phyloP scores from a whole-genome alignment of 2,888 invertebrate species.

The Protonemura montana region DNA sequence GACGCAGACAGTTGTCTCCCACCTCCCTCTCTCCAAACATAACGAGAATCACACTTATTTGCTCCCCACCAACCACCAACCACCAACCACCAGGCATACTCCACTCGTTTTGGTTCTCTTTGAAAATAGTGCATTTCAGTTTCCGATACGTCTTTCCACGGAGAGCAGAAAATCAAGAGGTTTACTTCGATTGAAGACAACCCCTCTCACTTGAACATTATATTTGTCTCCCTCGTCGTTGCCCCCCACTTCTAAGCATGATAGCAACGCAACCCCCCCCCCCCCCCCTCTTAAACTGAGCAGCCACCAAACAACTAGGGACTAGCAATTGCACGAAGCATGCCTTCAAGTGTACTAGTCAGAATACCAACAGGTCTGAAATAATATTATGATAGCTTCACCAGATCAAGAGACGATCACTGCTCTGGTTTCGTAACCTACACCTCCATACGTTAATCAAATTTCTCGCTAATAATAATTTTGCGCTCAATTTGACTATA shows the following conservation, averaged over 20 bases:
- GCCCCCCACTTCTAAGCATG: neutral
- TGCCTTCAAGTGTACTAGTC: neutral
- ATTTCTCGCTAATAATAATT: neutral
- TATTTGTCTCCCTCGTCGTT: neutral
- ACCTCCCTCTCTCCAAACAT: neutral
- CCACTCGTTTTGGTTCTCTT: constrained; percentile 17
- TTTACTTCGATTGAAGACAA: neutral
- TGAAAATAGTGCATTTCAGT: constrained; percentile 30
- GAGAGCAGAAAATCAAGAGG: constrained; percentile 29
- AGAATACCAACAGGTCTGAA: neutral
- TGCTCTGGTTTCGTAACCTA: neutral
- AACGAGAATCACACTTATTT: neutral
- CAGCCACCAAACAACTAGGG: neutral
- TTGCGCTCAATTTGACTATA: neutral
- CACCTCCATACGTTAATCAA: neutral
- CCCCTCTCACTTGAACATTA: neutral
- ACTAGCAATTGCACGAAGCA: neutral
- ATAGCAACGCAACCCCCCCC: neutral
- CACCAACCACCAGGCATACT: neutral
- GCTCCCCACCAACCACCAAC: neutral
- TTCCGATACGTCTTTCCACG: neutral
- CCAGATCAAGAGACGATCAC: neutral
- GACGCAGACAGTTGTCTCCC: neutral
- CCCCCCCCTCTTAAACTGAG: neutral
- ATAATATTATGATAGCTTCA: neutral